Evolutionary conservation across 2,797 vertebrate genomes (phyloP).

Genomic region (Erithacus rubecula): DNA sequence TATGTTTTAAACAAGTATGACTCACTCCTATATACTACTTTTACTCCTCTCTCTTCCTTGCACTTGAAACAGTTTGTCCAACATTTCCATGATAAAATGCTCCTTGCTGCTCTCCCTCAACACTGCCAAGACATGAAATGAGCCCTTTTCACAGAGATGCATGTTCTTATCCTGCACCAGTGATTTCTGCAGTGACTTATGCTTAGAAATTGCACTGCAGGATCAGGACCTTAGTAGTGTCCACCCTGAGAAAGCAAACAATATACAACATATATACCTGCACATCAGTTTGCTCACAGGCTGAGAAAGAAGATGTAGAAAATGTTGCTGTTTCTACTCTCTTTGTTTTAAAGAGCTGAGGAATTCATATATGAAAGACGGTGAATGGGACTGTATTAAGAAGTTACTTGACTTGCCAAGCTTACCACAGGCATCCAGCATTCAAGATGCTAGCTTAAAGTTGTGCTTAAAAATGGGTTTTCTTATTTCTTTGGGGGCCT

Average conservation of each 20-base stretch:
- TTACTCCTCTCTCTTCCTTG: not conserved
- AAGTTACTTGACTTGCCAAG: not conserved
- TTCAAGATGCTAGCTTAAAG: not conserved
- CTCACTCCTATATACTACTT: not conserved
- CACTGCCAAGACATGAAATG: not conserved
- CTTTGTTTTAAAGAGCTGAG: not conserved
- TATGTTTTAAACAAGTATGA: not conserved
- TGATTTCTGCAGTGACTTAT: not conserved
- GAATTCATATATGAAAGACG: not conserved
- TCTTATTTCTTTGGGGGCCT: not conserved
- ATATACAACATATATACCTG: accelerated
- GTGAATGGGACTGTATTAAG: not conserved
- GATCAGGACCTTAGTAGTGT: accelerated
- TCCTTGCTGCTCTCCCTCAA: not conserved
- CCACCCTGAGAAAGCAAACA: not conserved
- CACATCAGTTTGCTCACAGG: not conserved
- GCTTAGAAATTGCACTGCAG: not conserved
- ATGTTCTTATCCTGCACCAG: not conserved
- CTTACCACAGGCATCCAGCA: not conserved
- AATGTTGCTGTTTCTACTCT: not conserved
- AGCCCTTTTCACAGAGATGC: not conserved
- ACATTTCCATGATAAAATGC: not conserved
- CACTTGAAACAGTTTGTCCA: not conserved
- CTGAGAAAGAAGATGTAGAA: not conserved
- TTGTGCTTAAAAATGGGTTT: not conserved